A percentile compares a stretch with the other conserved stretches of the same genome.
Conservation (phyloP, 1,140 invertebrate genomes). For the Tachypleus tridentatus region DNA sequence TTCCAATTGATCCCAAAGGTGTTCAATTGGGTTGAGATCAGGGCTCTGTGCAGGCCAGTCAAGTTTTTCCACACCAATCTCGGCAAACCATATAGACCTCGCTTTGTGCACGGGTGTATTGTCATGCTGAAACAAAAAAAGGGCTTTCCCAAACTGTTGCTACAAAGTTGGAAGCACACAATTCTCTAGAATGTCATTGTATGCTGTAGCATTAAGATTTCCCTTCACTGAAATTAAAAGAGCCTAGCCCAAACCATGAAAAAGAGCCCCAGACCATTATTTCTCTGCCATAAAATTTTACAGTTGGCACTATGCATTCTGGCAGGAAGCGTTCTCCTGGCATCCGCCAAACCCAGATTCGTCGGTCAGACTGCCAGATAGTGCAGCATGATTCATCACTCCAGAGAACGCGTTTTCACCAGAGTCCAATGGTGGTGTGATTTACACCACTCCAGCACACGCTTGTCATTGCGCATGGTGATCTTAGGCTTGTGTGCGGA, state of each 20-base stretch:
- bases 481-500: slow-evolving; percentile 7
- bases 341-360: slow-evolving; percentile 7
- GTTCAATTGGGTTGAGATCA: too few species aligned
- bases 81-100: too few species aligned
- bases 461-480: background rate
- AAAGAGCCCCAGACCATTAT: slow-evolving; percentile 12
- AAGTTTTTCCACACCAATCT: too few species aligned
- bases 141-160: too few species aligned
- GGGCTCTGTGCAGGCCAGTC: too few species aligned
- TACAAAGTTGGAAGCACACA: too few species aligned
- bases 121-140: too few species aligned
- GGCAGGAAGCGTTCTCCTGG: slow-evolving; percentile 8
- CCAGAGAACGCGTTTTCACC: background rate
- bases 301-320: slow-evolving; percentile 4
- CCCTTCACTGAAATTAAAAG: background rate
- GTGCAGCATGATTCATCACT: slow-evolving; percentile 5
- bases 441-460: slow-evolving; percentile 7
- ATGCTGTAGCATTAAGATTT: too few species aligned
- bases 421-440: slow-evolving; percentile 5
- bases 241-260: slow-evolving; percentile 8
- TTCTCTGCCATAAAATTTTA: slow-evolving; percentile 1
- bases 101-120: too few species aligned
- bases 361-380: slow-evolving; percentile 1
- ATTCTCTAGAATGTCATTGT: too few species aligned
- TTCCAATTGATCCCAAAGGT: too few species aligned